Evolutionary conservation across 2,888 invertebrate genomes (phyloP).

Genomic region (Escarpia spicata): DNA sequence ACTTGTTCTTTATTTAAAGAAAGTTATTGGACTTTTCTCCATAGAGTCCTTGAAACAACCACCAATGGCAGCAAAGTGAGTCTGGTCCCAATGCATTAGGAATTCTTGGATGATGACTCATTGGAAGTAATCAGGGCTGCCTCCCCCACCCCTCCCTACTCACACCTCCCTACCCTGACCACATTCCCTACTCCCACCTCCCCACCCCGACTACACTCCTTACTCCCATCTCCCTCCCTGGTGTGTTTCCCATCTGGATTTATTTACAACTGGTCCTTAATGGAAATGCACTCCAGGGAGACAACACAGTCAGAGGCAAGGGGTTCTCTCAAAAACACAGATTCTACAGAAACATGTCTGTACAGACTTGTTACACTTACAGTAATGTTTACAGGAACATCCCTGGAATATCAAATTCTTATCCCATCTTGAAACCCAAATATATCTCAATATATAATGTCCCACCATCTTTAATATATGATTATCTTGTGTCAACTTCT

Average conservation of each 20-base stretch:
- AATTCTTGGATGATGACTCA: background rate
- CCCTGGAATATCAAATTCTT: no score
- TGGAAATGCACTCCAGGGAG: background rate
- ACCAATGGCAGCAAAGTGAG: no score
- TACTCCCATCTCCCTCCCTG: background rate
- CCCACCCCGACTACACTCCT: background rate
- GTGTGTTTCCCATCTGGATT: background rate
- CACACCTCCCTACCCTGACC: background rate
- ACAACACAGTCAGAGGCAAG: background rate
- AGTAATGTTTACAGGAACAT: no score
- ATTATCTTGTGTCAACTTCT: no score
- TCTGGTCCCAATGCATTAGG: no score
- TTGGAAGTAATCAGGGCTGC: background rate
- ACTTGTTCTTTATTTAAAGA: no score
- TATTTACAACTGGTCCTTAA: constrained; percentile 6
- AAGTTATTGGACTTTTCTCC: no score
- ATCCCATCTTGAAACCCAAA: no score
- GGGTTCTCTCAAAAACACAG: background rate
- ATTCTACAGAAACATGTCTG: background rate
- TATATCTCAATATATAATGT: no score
- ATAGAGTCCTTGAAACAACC: no score
- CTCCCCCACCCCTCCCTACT: no score
- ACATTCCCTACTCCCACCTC: background rate
- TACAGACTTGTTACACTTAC: background rate
- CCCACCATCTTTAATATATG: no score